These are phyloP conservation scores for Drosophila paucipuncta DNA, from an alignment of 2,888 invertebrate genomes.

Conservation along the genomic window DNA sequence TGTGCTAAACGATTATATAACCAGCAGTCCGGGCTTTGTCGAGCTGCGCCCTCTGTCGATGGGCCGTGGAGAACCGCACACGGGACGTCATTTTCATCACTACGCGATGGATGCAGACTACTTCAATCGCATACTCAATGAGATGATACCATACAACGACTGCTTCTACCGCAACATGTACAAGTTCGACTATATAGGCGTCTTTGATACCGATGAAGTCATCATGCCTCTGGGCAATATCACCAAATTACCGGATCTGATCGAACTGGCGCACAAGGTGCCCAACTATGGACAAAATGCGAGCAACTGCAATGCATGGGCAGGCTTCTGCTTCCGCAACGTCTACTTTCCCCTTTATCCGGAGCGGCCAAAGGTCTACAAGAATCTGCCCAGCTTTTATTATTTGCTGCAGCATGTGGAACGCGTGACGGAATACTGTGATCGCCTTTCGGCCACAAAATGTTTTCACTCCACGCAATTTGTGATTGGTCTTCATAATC, in stretches of 20 bases:
- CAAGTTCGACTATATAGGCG: slow-evolving; percentile 93
- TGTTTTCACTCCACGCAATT: slow-evolving; percentile 96
- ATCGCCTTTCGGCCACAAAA: slow-evolving; percentile 94
- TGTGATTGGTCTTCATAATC: slow-evolving; percentile 95
- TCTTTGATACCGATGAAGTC: slow-evolving; percentile 96
- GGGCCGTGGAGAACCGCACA: slow-evolving; percentile 94
- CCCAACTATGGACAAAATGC: slow-evolving; percentile 86
- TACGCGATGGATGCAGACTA: slow-evolving; percentile 93
- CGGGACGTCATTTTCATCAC: slow-evolving; percentile 93
- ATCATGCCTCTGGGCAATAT: slow-evolving; percentile 92
- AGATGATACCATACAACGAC: slow-evolving; percentile 97
- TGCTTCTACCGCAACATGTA: slow-evolving; percentile 97
- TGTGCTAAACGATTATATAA: slow-evolving; percentile 88
- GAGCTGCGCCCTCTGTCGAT: slow-evolving; percentile 92
- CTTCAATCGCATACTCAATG: slow-evolving; percentile 96
- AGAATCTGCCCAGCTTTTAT: slow-evolving; percentile 92
- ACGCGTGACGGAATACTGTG: slow-evolving; percentile 94
- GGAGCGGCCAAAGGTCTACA: slow-evolving; percentile 90
- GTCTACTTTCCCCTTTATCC: slow-evolving; percentile 95
- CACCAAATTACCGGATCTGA: slow-evolving; percentile 90
- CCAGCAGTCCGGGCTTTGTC: slow-evolving; percentile 87
- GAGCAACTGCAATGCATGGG: slow-evolving; percentile 49
- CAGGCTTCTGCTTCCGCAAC: slow-evolving; percentile 93
- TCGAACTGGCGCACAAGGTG: slow-evolving; percentile 87
- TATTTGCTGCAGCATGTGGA: slow-evolving; percentile 97